These are phyloP conservation scores for Agrilus biguttatus DNA, from an alignment of 2,888 invertebrate genomes.

Conservation along the genomic window DNA sequence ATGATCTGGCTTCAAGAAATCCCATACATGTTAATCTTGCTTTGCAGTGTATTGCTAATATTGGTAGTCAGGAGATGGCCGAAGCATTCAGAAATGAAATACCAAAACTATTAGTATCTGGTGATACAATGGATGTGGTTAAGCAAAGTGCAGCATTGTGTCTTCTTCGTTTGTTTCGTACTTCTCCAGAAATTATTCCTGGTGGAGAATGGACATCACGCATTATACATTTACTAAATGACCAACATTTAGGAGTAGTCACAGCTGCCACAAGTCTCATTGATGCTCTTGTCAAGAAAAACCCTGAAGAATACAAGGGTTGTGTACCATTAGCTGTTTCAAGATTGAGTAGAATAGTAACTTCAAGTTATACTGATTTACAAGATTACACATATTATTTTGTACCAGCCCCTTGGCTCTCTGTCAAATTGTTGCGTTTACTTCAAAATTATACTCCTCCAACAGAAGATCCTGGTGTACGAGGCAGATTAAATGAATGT, in stretches of 20 bases:
- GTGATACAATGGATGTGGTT: slow-evolving; percentile 98
- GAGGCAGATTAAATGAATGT: slow-evolving; percentile 92
- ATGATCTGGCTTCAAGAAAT: slow-evolving; percentile 91
- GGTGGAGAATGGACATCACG: slow-evolving; percentile 98
- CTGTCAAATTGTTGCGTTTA: slow-evolving; percentile 88
- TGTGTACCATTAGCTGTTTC: slow-evolving; percentile 97
- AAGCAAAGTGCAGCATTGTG: slow-evolving; percentile 99
- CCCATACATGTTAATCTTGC: slow-evolving; percentile 98
- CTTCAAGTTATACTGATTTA: slow-evolving; percentile 95
- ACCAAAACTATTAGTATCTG: slow-evolving; percentile 94
- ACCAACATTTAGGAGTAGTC: slow-evolving; percentile 98
- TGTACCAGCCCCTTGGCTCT: slow-evolving; percentile 99
- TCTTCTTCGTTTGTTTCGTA: slow-evolving; percentile 81
- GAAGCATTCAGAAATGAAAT: slow-evolving; percentile 97
- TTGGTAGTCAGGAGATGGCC: slow-evolving; percentile 99
- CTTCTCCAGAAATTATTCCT: slow-evolving; percentile 90
- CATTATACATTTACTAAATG: slow-evolving; percentile 95
- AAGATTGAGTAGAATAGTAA: slow-evolving; percentile 86
- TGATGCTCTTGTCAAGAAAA: slow-evolving; percentile 95
- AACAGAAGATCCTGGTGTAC: slow-evolving; percentile 89
- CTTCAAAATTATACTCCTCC: slow-evolving; percentile 96
- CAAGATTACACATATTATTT: slow-evolving; percentile 99
- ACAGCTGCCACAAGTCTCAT: slow-evolving; percentile 97
- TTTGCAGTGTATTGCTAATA: slow-evolving; percentile 98
- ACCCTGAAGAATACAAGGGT: slow-evolving; percentile 98